phyloP scores from a whole-genome alignment of 2,888 invertebrate species.

The Lathronympha strigana region DNA sequence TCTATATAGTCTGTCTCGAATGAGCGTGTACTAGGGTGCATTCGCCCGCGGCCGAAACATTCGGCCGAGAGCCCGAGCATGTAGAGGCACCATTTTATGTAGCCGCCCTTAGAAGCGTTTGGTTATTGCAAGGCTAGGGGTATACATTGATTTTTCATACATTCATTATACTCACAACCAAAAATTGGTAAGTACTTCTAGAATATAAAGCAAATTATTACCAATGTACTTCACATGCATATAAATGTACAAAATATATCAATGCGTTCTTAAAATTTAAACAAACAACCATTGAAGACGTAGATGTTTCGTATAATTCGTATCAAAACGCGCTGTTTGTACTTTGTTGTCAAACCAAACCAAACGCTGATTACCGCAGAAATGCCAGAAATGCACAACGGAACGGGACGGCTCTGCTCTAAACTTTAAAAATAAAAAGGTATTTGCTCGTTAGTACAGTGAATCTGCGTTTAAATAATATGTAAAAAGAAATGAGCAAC shows the following conservation, averaged over 20 bases:
- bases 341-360: too few species aligned
- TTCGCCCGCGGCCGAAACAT: too few species aligned
- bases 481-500: constrained; percentile 53
- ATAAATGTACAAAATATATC: not conserved
- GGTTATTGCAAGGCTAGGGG: constrained; percentile 1
- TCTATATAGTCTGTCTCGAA: too few species aligned
- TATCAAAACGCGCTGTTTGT: not conserved
- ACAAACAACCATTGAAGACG: not conserved
- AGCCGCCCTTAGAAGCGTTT: constrained; percentile 2
- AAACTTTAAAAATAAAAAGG: not conserved
- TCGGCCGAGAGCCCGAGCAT: too few species aligned
- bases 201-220: too few species aligned
- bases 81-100: too few species aligned
- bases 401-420: not conserved
- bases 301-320: too few species aligned
- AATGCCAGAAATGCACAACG: too few species aligned
- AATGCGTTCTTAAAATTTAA: not conserved
- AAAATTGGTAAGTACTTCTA: too few species aligned
- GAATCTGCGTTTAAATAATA: not conserved
- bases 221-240: not conserved
- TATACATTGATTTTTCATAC: not conserved
- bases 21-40: too few species aligned
- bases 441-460: not conserved
- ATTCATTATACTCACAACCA: too few species aligned
- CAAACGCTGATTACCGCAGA: constrained; percentile 8